A percentile compares a stretch with the other conserved stretches of the same genome.
phyloP scores from a whole-genome alignment of 2,888 invertebrate species.

The Caenorhabditis imperialis region DNA sequence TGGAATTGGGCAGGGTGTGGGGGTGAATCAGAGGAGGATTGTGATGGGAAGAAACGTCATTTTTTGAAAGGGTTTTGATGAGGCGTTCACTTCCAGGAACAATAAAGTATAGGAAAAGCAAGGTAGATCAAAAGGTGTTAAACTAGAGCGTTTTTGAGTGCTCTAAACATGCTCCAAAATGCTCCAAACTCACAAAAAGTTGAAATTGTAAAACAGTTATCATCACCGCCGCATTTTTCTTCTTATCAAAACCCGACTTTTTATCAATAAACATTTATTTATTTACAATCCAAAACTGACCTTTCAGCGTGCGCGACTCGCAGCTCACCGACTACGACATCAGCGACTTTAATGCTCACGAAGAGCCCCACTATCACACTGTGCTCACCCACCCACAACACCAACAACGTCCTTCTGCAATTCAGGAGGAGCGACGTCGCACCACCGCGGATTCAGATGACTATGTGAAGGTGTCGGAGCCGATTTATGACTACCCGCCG shows the following conservation, averaged over 20 bases:
- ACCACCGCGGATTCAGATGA: conserved; percentile 65
- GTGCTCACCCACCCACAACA: conserved; percentile 27
- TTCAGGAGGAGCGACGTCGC: conserved; percentile 41
- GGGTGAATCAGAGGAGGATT: neutral
- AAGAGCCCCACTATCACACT: conserved; percentile 46
- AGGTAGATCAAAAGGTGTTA: no score
- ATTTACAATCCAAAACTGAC: neutral
- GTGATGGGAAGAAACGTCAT: neutral
- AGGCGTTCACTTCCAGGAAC: no score
- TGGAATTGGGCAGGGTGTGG: neutral
- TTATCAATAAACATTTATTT: no score
- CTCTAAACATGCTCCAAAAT: no score
- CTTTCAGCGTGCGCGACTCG: conserved; percentile 57
- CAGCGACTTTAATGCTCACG: conserved; percentile 57
- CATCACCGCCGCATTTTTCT: no score
- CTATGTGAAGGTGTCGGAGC: conserved; percentile 64
- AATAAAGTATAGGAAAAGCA: no score
- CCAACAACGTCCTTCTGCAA: conserved; percentile 18
- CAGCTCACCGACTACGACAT: conserved; percentile 67
- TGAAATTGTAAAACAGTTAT: no score
- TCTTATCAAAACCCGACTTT: no score
- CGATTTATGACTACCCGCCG: conserved; percentile 60
- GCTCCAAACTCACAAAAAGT: no score
- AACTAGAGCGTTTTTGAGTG: no score
- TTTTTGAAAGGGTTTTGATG: no score